Evolutionary conservation across 2,797 vertebrate species (phyloP).

Genomic region (Molossus alvarezi): DNA sequence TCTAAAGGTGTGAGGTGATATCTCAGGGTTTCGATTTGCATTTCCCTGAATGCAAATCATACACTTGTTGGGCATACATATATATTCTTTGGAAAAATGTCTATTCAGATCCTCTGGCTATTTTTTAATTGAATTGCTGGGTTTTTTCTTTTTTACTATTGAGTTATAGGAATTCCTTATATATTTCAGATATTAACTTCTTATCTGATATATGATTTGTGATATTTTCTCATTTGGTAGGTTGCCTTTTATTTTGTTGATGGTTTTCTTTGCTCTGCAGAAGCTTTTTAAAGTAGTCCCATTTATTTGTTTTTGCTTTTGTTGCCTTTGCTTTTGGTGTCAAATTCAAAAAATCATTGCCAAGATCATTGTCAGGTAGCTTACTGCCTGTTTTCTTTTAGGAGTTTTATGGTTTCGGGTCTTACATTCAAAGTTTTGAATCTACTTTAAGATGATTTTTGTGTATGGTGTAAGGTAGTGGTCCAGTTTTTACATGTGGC

Average conservation of each 20-base stretch:
- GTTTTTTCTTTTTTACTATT: background rate
- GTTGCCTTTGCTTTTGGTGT: background rate
- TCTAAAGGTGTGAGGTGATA: background rate
- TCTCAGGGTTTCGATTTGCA: background rate
- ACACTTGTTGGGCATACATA: background rate
- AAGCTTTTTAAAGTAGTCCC: background rate
- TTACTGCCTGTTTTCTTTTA: background rate
- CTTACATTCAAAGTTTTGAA: background rate
- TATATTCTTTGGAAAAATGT: background rate
- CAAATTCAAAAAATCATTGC: background rate
- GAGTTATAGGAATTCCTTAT: background rate
- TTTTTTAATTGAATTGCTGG: background rate
- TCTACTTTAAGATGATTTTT: background rate
- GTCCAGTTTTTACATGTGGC: background rate
- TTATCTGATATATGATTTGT: background rate
- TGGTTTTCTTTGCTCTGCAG: background rate
- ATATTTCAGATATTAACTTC: constrained; percentile 16
- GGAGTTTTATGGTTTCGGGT: background rate
- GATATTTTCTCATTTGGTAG: background rate
- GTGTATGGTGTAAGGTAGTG: background rate
- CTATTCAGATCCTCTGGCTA: background rate
- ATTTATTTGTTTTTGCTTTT: constrained; percentile 20
- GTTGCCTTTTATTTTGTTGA: background rate
- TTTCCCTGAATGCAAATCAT: background rate
- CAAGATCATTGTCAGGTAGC: background rate